phyloP scores from a whole-genome alignment of 2,888 invertebrate species.

The Sinodicranocentrus sp. region DNA sequence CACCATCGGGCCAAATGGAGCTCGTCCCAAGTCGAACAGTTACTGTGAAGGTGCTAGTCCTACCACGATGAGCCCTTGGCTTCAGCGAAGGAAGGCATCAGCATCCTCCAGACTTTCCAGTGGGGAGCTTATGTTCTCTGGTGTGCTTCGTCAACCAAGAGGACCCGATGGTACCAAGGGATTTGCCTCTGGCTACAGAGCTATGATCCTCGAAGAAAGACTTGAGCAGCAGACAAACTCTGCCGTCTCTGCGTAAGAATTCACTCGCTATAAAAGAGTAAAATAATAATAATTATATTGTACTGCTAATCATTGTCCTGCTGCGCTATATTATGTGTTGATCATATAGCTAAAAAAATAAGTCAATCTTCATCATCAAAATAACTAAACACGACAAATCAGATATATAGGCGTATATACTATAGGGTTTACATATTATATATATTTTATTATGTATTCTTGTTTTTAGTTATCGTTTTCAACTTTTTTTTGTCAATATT shows the following conservation, averaged over 20 bases:
- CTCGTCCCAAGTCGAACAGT: conserved; percentile 75
- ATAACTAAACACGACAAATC: not conserved
- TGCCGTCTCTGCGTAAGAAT: conserved; percentile 67
- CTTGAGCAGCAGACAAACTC: conserved; percentile 65
- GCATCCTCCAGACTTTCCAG: conserved; percentile 72
- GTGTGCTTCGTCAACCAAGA: conserved; percentile 73
- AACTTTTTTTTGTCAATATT: not conserved
- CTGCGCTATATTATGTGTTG: not conserved
- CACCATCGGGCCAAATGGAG: conserved; percentile 53
- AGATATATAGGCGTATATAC: not conserved
- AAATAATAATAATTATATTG: too few relatives aligned
- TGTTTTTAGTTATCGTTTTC: conserved; percentile 29
- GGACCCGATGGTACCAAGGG: conserved; percentile 76
- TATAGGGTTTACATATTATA: conserved; percentile 13
- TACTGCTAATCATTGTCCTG: not conserved
- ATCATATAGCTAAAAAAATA: too few relatives aligned
- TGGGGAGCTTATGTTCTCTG: conserved; percentile 69
- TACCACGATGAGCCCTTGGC: conserved; percentile 76
- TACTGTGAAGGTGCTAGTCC: conserved; percentile 74
- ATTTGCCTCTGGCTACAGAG: conserved; percentile 71
- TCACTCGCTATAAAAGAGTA: not conserved
- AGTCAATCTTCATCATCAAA: too few relatives aligned
- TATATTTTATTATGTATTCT: conserved; percentile 39
- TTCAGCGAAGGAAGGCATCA: conserved; percentile 72
- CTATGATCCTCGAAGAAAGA: conserved; percentile 71